A percentile compares a stretch with the other conserved stretches of the same genome.
phyloP scores from a whole-genome alignment of 1,140 invertebrate genomes.

The Druon quercuslanigerum region DNA sequence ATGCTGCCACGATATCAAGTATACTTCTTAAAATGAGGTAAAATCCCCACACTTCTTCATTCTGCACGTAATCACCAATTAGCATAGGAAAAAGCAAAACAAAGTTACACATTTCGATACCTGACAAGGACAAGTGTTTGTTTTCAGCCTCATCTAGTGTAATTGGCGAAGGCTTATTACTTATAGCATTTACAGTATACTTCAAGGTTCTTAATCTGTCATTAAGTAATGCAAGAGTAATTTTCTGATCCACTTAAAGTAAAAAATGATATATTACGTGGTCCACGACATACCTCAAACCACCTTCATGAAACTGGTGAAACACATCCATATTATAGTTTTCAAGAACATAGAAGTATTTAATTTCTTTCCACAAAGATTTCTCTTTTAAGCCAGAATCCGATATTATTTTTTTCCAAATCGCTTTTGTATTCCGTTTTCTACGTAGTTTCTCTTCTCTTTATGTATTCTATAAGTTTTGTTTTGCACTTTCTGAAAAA shows the following conservation, averaged over 20 bases:
- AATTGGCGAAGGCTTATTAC: neutral
- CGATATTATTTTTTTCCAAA: neutral
- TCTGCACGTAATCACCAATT: too few species aligned
- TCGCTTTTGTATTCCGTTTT: neutral
- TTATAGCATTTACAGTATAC: neutral
- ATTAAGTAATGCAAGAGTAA: neutral
- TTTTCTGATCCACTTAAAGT: neutral
- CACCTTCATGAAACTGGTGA: neutral
- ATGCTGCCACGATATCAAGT: too few species aligned
- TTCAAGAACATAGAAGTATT: neutral
- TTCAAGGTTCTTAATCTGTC: neutral
- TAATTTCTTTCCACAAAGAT: neutral
- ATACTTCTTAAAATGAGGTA: too few species aligned
- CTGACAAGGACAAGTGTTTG: neutral
- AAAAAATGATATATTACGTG: neutral
- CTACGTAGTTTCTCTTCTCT: neutral
- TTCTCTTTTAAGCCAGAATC: neutral
- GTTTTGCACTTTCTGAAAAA: slow-evolving; percentile 1
- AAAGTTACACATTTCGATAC: neutral
- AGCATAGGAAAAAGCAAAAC: neutral
- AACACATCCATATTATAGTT: neutral
- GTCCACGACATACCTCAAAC: neutral
- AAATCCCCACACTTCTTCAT: too few species aligned
- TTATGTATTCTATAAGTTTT: neutral
- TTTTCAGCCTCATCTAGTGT: neutral